Evolutionary conservation across 2,113 vertebrate species (phyloP).

Genomic region (Ranitomeya imitator): DNA sequence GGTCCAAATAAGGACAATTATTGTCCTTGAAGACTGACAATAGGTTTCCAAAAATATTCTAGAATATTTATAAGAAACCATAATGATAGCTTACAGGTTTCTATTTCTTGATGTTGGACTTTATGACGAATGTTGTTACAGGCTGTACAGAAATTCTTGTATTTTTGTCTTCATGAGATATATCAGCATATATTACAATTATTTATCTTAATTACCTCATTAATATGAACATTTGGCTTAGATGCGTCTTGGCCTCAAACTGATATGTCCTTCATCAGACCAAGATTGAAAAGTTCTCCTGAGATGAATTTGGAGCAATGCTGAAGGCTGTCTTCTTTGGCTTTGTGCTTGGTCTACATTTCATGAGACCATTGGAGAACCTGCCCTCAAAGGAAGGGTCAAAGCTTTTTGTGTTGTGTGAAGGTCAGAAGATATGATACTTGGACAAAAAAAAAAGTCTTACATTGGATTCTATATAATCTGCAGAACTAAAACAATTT

Average conservation of each 20-base stretch:
- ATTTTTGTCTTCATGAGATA: not conserved
- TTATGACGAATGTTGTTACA: not conserved
- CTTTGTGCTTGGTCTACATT: too few species aligned
- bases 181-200: too few species aligned
- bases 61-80: constrained; percentile 8
- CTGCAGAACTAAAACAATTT: not conserved
- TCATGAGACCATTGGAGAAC: not conserved
- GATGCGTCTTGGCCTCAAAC: too few species aligned
- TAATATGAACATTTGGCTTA: too few species aligned
- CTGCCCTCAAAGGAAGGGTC: not conserved
- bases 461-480: not conserved
- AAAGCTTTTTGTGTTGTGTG: not conserved
- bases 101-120: not conserved
- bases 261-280: too few species aligned
- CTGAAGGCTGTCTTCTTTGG: too few species aligned
- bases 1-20: not conserved
- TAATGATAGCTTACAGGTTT: not conserved
- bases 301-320: too few species aligned
- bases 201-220: too few species aligned
- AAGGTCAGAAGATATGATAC: not conserved
- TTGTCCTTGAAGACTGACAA: not conserved
- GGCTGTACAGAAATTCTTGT: not conserved
- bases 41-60: not conserved
- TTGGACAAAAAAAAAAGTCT: too few species aligned
- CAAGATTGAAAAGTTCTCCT: too few species aligned